Base-by-base conservation (phyloP, 2,113 vertebrate species). In the Catharus minimus region DNA sequence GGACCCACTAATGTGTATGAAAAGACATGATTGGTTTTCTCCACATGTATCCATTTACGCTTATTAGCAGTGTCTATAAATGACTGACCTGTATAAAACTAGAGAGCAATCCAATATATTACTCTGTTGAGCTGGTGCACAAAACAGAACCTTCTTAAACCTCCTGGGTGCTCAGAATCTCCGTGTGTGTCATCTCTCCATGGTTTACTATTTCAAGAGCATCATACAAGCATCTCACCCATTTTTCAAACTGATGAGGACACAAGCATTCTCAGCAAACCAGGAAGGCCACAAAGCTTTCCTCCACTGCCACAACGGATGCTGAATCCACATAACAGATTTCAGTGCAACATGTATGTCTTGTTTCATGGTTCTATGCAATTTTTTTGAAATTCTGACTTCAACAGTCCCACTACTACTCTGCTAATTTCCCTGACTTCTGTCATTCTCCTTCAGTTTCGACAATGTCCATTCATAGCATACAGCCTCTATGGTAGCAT, bases 311-410 rank as follows among this genome's bases (percentile, higher is more conserved):
- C 33, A 62, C 20, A 58, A 53, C 2, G 38, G 26, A 50, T 39
- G 9, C 27, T 56, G n/a, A 9, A 75, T 13, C 20, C 39, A 52
- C 19, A 24, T 15, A 6, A 69, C 0, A 0, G 15, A 71, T 67
- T 74, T 50, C 44, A 81, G 10, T 8, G 11, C 20, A 61, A 66
- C 0, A 4, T 0, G 0, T 21, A 24, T 11, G 9, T 23, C 12
- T 24, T 41, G 5, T 47, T 78, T 16, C 46, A 24, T 17, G 8
- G 41, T 12, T 66, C 36, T 12, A 36, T 4, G 36, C 8, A 26
- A 14, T 20, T 75, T 74, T 57, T 69, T 66, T 24, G 23, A 13
- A 12, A 8, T 69, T 82, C 49, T 73, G 13, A 49, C 20, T 68
- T 65, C 41, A 77, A 15, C 0, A 88, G 21, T n/a, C 1, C 26